A percentile compares a stretch with the other conserved stretches of the same genome.
phyloP scores from a whole-genome alignment of 1,140 invertebrate genomes.

The Tetragnatha versicolor region DNA sequence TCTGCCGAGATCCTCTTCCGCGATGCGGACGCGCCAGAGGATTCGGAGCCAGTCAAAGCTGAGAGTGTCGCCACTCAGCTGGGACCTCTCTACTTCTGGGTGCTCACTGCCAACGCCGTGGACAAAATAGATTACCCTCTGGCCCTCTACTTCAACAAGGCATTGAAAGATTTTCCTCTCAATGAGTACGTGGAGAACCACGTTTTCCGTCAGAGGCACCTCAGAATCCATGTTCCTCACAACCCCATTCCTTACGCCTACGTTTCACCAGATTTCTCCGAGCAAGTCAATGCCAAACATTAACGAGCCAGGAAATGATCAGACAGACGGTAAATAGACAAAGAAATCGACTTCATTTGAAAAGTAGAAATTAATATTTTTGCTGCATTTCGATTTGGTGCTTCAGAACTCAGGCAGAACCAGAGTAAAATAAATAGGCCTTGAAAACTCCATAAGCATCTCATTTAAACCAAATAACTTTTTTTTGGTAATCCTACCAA shows the following conservation, averaged over 20 bases:
- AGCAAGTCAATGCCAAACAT: not conserved
- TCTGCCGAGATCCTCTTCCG: conserved; percentile 45
- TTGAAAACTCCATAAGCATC: no score
- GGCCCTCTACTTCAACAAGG: conserved; percentile 56
- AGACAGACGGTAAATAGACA: no score
- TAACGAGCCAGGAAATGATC: not conserved
- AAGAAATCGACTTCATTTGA: no score
- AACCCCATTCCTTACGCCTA: conserved; percentile 52
- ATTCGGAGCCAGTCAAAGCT: conserved; percentile 39
- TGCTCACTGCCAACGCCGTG: conserved; percentile 57
- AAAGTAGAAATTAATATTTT: no score
- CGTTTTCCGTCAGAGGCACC: conserved; percentile 31
- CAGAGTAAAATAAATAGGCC: no score
- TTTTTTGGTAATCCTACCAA: no score
- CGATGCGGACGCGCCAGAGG: conserved; percentile 44
- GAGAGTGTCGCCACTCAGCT: conserved; percentile 56
- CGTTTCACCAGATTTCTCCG: conserved; percentile 52
- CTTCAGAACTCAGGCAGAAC: no score
- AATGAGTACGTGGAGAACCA: not conserved
- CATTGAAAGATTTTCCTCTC: conserved; percentile 47
- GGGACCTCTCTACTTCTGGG: conserved; percentile 58
- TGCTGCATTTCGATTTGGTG: no score
- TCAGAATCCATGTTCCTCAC: conserved; percentile 48
- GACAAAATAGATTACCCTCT: conserved; percentile 56
- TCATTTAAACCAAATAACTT: no score